Evolutionary conservation across 1,140 invertebrate genomes (phyloP), one percentile per base, ranked within the genome.

Genomic region (Magallana angulata): DNA sequence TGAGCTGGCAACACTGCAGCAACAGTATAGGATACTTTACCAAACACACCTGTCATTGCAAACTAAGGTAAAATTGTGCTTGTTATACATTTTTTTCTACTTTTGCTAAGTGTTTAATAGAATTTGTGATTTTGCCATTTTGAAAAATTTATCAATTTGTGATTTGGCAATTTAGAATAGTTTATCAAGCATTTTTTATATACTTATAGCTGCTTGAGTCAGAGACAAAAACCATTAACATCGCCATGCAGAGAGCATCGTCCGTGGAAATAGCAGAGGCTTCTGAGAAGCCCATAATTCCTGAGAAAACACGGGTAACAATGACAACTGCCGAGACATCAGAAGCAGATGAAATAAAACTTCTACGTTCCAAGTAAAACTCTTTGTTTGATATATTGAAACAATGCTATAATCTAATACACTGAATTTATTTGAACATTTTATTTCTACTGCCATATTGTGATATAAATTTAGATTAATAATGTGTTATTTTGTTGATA

Each of bases 31-130:
- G 30, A 82, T 84, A 1, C 86, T 93, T 12, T 92, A 93, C 59
- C 91, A 93, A 36, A 85, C 91, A 16, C 90, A 93, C 62, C 91
- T 91, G 18, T 86, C 86, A 58, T 81, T 90, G 12, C 92, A 93
- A 85, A 76, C 89, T 4, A 93, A 92, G 92, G 92, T 93, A 84
- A 60, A n/a, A 0, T 82, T 48, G 36, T 48, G 36, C 36, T 48
- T 48, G 36, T 48, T 4, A 5, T 48, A 48, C 36, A 48, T 48
- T 48, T 48, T 48, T 48, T 2, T 48, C 2, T 48, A 4, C 36
- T 5, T 48, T 24, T 48, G 5, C 36, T 48, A 48, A 48, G 36
- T 48, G 36, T 48, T 48, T 4, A 48, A 48, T 48, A 48, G 3
- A 48, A 48, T 48, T 48, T 48, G 36, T 48, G 36, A 0, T 48